Percentiles rank a stretch among this genome's conserved stretches.
phyloP scores from a whole-genome alignment of 2,113 vertebrate species.

The Picathartes gymnocephalus region DNA sequence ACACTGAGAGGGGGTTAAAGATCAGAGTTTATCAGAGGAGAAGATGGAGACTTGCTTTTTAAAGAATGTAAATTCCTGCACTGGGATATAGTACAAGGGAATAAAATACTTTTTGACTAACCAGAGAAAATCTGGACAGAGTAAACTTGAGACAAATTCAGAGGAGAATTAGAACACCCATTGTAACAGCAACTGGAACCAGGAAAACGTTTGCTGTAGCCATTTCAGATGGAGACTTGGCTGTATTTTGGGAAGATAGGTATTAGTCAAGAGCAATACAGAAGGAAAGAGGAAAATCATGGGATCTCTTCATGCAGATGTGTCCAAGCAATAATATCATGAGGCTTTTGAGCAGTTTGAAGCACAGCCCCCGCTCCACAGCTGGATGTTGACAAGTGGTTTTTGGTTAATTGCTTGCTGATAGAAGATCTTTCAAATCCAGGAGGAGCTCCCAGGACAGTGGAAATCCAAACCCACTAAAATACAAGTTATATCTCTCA shows the following conservation, averaged over 20 bases:
- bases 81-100: background rate
- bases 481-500: background rate
- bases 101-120: background rate
- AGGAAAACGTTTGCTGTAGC: background rate
- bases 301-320: background rate
- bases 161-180: background rate
- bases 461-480: background rate
- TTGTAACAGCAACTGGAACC: background rate
- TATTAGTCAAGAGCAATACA: background rate
- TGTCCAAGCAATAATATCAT: background rate
- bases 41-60: background rate
- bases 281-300: background rate
- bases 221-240: background rate
- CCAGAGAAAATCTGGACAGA: background rate
- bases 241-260: accelerated
- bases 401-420: background rate
- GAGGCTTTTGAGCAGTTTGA: background rate
- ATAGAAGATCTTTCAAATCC: background rate
- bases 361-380: background rate
- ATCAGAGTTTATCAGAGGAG: background rate
- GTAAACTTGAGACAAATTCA: background rate
- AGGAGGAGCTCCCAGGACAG: background rate
- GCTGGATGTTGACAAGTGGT: accelerated
- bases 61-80: background rate
- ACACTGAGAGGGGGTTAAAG: background rate